Evolutionary conservation across 2,888 invertebrate genomes (phyloP).

Genomic region (Doris montereyensis): DNA sequence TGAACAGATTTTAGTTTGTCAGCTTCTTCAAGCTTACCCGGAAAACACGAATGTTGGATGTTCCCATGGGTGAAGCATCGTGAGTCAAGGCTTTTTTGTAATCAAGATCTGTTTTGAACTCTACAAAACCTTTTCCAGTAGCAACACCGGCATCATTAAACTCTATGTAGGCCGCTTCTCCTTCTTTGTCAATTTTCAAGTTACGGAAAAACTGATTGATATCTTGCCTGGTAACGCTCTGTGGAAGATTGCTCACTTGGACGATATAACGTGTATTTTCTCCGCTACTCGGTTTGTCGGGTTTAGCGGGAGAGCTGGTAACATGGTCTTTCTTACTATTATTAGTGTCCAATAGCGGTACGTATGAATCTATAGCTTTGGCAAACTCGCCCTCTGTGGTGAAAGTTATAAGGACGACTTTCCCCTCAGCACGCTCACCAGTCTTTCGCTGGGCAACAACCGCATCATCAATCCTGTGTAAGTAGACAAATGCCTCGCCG

Average conservation of each 20-base stretch:
- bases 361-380: slow-evolving; percentile 79
- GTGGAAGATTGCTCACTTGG: slow-evolving; percentile 51
- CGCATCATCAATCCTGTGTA: slow-evolving; percentile 81
- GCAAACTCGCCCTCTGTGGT: slow-evolving; percentile 84
- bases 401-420: slow-evolving; percentile 79
- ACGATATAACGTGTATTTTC: slow-evolving; percentile 10
- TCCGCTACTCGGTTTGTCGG: neutral
- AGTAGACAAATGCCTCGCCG: slow-evolving; percentile 84
- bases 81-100: slow-evolving; percentile 81
- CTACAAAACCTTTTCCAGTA: slow-evolving; percentile 84
- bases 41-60: slow-evolving; percentile 53
- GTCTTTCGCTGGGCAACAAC: slow-evolving; percentile 80
- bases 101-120: slow-evolving; percentile 83
- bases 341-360: too few relatives aligned
- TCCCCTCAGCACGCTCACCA: slow-evolving; percentile 80
- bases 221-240: slow-evolving; percentile 75
- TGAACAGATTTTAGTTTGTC: slow-evolving; percentile 48
- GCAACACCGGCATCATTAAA: slow-evolving; percentile 62
- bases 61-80: slow-evolving; percentile 74
- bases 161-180: slow-evolving; percentile 78
- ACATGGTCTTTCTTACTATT: neutral
- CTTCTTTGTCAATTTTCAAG: slow-evolving; percentile 80
- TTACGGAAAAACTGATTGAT: slow-evolving; percentile 95
- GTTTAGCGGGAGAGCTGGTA: neutral
- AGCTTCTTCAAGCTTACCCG: slow-evolving; percentile 50